Percentiles rank a stretch among this genome's conserved stretches.
Conservation (phyloP, 2,888 invertebrate genomes). For the Allolobophora icterica region DNA sequence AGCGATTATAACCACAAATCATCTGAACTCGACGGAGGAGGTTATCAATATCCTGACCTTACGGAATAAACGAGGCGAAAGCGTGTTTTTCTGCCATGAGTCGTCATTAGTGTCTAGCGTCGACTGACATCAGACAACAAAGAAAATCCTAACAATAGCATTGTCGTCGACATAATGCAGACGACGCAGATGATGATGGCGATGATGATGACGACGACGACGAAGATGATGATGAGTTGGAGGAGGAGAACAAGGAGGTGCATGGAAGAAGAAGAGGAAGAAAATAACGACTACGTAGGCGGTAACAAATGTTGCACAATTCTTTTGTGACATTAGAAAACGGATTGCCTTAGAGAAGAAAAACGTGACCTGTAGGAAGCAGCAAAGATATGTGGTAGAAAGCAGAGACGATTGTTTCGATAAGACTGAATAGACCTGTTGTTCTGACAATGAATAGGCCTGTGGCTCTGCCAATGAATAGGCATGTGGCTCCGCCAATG, state of each 20-base stretch:
- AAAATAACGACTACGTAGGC: background rate
- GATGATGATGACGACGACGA: background rate
- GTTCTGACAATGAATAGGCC: too few relatives aligned
- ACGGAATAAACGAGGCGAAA: too few relatives aligned
- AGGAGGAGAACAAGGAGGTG: background rate
- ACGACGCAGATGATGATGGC: background rate
- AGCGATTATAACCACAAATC: too few relatives aligned
- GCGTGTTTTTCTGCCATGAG: too few relatives aligned
- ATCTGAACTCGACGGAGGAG: too few relatives aligned
- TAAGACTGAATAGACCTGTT: background rate
- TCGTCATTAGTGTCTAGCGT: too few relatives aligned
- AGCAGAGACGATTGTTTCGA: background rate
- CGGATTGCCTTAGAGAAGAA: background rate
- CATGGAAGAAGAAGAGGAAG: background rate
- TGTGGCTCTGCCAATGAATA: too few relatives aligned
- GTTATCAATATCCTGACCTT: too few relatives aligned
- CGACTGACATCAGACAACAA: background rate
- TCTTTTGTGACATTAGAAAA: too few relatives aligned
- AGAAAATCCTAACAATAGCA: too few relatives aligned
- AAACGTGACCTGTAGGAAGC: background rate
- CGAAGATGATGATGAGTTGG: background rate
- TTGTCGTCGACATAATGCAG: too few relatives aligned
- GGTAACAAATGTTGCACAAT: background rate
- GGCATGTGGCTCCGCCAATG: too few relatives aligned
- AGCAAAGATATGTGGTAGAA: background rate